These are phyloP conservation scores for Rutilus rutilus DNA, from an alignment of 2,113 vertebrate species.

Conservation along the genomic window DNA sequence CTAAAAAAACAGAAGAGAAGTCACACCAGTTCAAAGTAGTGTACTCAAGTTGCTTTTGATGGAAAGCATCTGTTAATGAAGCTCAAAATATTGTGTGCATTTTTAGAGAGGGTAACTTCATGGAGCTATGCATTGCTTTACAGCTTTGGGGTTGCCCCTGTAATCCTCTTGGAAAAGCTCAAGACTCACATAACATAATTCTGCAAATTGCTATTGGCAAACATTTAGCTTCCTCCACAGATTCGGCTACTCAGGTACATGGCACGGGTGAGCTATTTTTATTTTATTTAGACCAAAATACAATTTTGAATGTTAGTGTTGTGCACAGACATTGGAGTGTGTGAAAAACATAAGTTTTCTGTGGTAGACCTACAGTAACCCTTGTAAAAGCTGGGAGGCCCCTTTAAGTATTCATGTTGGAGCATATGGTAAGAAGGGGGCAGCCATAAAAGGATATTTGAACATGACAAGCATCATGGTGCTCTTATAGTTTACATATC, in stretches of 20 bases:
- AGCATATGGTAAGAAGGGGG: constrained; percentile 41
- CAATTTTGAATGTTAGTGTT: background rate
- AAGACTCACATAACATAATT: constrained; percentile 8
- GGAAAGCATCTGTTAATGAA: background rate
- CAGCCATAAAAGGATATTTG: constrained; percentile 54
- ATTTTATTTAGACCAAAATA: background rate
- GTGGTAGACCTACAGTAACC: background rate
- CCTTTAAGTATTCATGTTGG: constrained; percentile 3
- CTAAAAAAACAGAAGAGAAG: background rate
- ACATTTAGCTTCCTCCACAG: background rate
- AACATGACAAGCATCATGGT: constrained; percentile 44
- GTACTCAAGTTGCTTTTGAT: background rate
- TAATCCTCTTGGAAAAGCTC: constrained; percentile 6
- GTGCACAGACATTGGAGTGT: background rate
- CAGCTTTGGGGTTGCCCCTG: background rate
- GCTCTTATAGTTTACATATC: constrained; percentile 52
- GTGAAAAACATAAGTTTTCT: background rate
- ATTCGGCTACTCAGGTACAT: background rate
- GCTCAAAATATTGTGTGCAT: background rate
- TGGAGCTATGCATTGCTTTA: background rate
- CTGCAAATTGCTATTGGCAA: background rate
- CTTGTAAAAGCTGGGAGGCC: constrained; percentile 15
- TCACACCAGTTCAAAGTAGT: background rate
- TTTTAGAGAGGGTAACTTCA: no score
- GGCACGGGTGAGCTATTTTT: background rate